Conservation (phyloP, 2,797 vertebrate species). For the Brotula barbata region DNA sequence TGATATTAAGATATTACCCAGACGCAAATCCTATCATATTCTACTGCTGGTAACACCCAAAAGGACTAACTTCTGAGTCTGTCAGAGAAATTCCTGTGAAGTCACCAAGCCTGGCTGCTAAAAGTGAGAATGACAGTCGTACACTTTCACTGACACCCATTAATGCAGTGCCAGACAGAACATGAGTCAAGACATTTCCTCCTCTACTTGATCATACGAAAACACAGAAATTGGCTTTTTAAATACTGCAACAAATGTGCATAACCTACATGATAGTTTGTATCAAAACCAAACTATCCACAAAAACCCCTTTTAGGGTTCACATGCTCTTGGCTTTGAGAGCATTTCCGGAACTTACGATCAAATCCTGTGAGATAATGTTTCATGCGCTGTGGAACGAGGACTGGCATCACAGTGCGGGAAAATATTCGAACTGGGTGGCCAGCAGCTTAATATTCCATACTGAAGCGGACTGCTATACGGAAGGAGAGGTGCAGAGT, state of each 20-base stretch:
- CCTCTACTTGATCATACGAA: not conserved
- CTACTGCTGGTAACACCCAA: not conserved
- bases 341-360: constrained; percentile 18
- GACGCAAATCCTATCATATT: no score
- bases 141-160: constrained; percentile 21
- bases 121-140: constrained; percentile 30
- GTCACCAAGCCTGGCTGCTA: constrained; percentile 20
- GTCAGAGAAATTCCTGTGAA: constrained; percentile 8
- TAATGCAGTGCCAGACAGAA: constrained; percentile 23
- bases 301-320: constrained; percentile 16
- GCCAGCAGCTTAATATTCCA: constrained; percentile 1
- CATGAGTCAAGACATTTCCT: constrained; percentile 25
- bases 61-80: constrained; percentile 11
- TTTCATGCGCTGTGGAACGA: constrained; percentile 15
- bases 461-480: constrained; percentile 5
- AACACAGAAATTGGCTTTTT: constrained; percentile 13
- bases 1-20: no score
- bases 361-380: constrained; percentile 25
- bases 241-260: not conserved
- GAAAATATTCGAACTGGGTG: constrained; percentile 18
- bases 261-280: not conserved
- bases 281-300: constrained; percentile 3
- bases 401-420: constrained; percentile 24
- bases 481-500: not conserved
- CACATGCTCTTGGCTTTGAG: constrained; percentile 21